Evolutionary conservation across 2,888 invertebrate species (phyloP), one percentile per base, ranked within the genome.

Genomic region (Tipula vernalis): DNA sequence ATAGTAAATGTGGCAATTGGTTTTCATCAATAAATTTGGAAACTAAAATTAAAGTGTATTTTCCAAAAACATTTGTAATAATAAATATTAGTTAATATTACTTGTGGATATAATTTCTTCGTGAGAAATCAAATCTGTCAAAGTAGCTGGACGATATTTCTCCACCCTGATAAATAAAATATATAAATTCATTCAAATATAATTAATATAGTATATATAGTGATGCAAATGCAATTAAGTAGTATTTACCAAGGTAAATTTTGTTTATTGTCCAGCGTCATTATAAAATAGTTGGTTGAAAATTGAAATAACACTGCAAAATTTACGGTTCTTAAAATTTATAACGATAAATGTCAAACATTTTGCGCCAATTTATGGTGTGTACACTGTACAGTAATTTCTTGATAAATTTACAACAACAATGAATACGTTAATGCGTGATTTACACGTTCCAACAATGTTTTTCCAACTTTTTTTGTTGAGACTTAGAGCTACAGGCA

Each of bases 31-130:
- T 98, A 91, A 99, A 98, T 90, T 95, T 96, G 88, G 94, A 95
- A 87, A 97, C 96, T 97, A 90, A 87, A 93, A 83, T 36, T 28
- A 28, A 28, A 28, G 28, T 28, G 28, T 28, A 28, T 28, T 28
- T 28, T 28, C 0, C 28, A 28, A 28, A 28, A 28, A 28, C 28
- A 28, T 28, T 28, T 28, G 28, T 2, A 28, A 28, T 28, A 28
- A 28, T 28, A 28, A 2, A 28, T 10, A 10, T 44, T 71, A 39
- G 3, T 86, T 85, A 71, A 92, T 28, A 28, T 95, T 93, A 99
- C 99, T 97, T 89, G 99, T 99, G 90, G 94, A 95, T 87, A 99
- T 96, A 87, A 99, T 99, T 92, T 99, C 98, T 91, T 97, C 96
- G 90, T 99, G 99, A 0, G 99, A 99, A 87, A 99, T 98, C 83